Evolutionary conservation across 2,888 invertebrate genomes (phyloP).

Genomic region (Caenorhabditis imperialis): DNA sequence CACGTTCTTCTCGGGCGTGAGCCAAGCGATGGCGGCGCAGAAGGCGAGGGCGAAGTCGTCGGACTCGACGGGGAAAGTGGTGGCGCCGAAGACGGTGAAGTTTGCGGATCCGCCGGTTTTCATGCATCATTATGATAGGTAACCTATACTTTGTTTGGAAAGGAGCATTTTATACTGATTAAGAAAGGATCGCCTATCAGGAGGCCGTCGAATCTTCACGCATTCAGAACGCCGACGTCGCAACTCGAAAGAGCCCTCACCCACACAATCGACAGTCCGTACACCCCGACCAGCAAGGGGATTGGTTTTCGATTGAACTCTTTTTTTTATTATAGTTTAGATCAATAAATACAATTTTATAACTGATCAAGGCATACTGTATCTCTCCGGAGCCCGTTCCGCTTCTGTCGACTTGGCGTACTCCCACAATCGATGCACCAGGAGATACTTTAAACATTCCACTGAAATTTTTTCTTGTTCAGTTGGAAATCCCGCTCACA

Average conservation of each 20-base stretch:
- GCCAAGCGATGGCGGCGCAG: neutral
- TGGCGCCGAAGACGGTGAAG: neutral
- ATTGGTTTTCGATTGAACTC: neutral
- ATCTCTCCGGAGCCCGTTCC: conserved; percentile 3
- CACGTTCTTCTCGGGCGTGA: conserved; percentile 9
- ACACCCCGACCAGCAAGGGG: too few relatives aligned
- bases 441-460: conserved; percentile 30
- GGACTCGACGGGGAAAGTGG: neutral
- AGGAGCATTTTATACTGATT: neutral
- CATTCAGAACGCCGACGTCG: neutral
- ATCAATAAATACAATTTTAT: neutral
- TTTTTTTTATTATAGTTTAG: too few relatives aligned
- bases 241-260: neutral
- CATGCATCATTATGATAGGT: conserved; percentile 4
- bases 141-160: neutral
- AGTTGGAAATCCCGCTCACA: too few relatives aligned
- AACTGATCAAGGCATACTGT: conserved; percentile 12
- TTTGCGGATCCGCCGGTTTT: neutral
- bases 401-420: conserved; percentile 40
- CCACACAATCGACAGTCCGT: neutral
- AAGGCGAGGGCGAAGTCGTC: neutral
- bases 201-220: neutral
- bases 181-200: neutral
- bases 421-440: conserved; percentile 42
- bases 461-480: too few relatives aligned